Conservation (phyloP, 2,888 invertebrate genomes). For the Apamea sordens region DNA sequence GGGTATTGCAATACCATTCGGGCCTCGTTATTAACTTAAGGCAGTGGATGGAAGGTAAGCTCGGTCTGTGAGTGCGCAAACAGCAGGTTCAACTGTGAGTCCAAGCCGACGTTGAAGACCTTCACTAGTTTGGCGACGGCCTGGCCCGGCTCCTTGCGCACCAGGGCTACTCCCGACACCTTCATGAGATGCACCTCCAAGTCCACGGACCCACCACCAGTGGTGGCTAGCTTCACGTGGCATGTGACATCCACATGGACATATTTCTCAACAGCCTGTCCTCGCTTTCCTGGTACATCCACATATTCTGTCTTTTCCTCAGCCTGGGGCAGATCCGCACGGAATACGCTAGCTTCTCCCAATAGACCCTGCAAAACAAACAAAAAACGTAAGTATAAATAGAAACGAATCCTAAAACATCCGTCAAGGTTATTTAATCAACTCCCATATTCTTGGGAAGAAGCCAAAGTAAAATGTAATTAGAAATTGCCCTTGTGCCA, state of each 20-base stretch:
- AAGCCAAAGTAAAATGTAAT: slow-evolving; percentile 74
- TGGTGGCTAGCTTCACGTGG: slow-evolving; percentile 91
- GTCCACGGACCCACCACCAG: slow-evolving; percentile 90
- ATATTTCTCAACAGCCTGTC: slow-evolving; percentile 91
- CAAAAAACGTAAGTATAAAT: slow-evolving; percentile 64
- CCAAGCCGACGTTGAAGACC: slow-evolving; percentile 92
- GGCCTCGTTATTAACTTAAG: slow-evolving; percentile 77
- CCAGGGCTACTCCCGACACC: slow-evolving; percentile 92
- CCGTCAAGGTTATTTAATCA: slow-evolving; percentile 70
- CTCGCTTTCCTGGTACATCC: slow-evolving; percentile 85
- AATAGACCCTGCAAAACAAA: slow-evolving; percentile 84
- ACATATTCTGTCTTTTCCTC: slow-evolving; percentile 92
- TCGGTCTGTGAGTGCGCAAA: slow-evolving; percentile 92
- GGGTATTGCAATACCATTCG: slow-evolving; percentile 83
- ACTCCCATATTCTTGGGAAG: slow-evolving; percentile 67
- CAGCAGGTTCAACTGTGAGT: slow-evolving; percentile 92
- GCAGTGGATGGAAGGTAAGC: slow-evolving; percentile 91
- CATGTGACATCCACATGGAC: slow-evolving; percentile 93
- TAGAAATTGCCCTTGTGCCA: slow-evolving; percentile 76
- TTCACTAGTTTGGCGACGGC: slow-evolving; percentile 89
- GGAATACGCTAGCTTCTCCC: slow-evolving; percentile 92
- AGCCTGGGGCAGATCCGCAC: slow-evolving; percentile 92
- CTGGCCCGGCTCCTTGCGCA: slow-evolving; percentile 91
- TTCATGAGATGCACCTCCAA: slow-evolving; percentile 91
- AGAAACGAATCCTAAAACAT: slow-evolving; percentile 61